phyloP scores from a whole-genome alignment of 2,113 vertebrate species.

The Paradoxurus hermaphroditus region DNA sequence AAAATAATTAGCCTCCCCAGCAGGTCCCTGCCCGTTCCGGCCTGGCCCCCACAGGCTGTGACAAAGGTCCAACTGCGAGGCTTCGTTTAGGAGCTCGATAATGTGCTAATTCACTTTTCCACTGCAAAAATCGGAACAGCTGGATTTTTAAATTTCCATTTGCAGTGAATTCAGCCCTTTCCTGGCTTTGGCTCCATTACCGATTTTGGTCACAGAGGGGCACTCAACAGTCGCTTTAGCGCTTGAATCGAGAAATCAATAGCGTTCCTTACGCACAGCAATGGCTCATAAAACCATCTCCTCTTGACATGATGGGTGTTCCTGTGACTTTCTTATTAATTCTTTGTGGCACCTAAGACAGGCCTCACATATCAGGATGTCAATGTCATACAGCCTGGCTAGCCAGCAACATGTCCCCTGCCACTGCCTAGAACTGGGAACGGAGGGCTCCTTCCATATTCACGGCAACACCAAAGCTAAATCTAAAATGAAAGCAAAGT shows the following conservation, averaged over 20 bases:
- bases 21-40: not conserved
- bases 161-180: conserved; percentile 44
- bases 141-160: conserved; percentile 8
- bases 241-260: conserved; percentile 26
- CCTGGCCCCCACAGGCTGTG: conserved; percentile 37
- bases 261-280: not conserved
- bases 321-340: not conserved
- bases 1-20: conserved; percentile 57
- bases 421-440: not conserved
- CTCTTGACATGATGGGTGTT: not conserved
- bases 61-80: conserved; percentile 29
- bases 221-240: conserved; percentile 33
- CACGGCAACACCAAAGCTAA: not conserved
- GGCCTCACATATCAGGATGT: not conserved
- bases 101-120: conserved; percentile 66
- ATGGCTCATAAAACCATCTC: not conserved
- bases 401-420: not conserved
- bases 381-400: not conserved
- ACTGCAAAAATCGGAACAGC: conserved; percentile 50
- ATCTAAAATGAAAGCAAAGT: not conserved
- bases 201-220: conserved; percentile 38
- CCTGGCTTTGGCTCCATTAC: conserved; percentile 17
- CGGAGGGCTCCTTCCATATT: not conserved
- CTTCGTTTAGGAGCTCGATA: conserved; percentile 53
- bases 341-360: not conserved